Evolutionary conservation across 2,113 vertebrate species (phyloP).

Genomic region (Globicephala melas): DNA sequence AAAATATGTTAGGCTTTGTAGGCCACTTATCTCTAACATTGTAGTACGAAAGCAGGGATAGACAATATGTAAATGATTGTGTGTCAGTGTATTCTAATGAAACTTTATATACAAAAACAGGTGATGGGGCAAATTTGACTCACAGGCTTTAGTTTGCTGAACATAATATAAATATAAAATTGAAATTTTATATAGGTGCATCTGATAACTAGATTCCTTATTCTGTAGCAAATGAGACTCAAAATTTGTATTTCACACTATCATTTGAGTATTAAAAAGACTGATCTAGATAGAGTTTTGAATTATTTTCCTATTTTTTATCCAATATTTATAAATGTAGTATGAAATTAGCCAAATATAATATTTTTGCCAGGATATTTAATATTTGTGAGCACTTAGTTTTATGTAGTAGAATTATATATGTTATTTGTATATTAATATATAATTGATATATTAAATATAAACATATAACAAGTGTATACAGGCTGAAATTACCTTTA

Average conservation of each 20-base stretch:
- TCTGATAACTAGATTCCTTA: not conserved
- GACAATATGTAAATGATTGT: not conserved
- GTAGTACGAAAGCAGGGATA: not conserved
- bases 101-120: not conserved
- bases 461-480: not conserved
- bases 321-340: not conserved
- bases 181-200: not conserved
- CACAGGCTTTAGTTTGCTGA: not conserved
- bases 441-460: not conserved
- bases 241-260: not conserved
- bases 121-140: not conserved
- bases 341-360: not conserved
- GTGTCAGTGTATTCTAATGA: not conserved
- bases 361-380: not conserved
- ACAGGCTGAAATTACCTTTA: not conserved
- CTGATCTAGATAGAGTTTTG: not conserved
- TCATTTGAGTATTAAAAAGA: not conserved
- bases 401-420: not conserved
- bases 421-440: not conserved
- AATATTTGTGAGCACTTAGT: not conserved
- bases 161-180: not conserved
- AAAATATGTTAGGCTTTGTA: not conserved
- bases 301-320: conserved; percentile 36
- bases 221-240: not conserved
- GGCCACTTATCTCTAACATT: not conserved